Percentiles rank a stretch among this genome's conserved stretches.
Conservation (phyloP, 2,113 vertebrate species). For the Albula goreensis region DNA sequence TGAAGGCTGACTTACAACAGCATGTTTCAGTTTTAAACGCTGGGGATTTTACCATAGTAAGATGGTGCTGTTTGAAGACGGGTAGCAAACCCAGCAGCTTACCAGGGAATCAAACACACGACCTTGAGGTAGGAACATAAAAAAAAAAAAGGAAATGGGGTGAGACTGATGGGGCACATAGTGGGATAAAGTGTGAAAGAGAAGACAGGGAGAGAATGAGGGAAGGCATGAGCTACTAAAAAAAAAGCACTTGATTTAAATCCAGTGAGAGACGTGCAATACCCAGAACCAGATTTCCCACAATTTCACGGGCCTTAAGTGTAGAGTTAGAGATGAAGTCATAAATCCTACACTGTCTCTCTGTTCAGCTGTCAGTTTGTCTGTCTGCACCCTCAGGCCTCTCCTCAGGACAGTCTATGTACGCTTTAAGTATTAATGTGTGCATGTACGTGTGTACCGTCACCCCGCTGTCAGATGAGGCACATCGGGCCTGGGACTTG, state of each 20-base stretch:
- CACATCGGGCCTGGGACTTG: not conserved
- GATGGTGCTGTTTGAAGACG: not conserved
- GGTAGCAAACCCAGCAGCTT: not conserved
- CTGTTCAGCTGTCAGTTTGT: not conserved
- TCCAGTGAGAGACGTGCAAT: not conserved
- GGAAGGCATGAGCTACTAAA: not conserved
- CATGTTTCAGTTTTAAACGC: not conserved
- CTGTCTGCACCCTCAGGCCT: not conserved
- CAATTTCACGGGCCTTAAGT: too few species aligned
- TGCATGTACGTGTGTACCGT: not conserved
- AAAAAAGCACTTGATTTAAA: not conserved
- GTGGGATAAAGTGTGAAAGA: not conserved
- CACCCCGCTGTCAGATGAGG: not conserved
- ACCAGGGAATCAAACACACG: not conserved
- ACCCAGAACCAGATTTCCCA: not conserved
- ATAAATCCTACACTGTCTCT: not conserved
- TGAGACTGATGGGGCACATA: not conserved
- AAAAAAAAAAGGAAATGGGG: too few species aligned
- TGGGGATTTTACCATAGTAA: not conserved
- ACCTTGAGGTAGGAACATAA: not conserved
- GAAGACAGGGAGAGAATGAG: not conserved
- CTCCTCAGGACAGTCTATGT: not conserved
- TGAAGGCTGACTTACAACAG: not conserved
- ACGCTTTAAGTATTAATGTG: not conserved
- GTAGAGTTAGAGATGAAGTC: too few species aligned